Evolutionary conservation across 1,140 invertebrate genomes (phyloP), one percentile per base, ranked within the genome.

Genomic region (Lepidurus packardi): DNA sequence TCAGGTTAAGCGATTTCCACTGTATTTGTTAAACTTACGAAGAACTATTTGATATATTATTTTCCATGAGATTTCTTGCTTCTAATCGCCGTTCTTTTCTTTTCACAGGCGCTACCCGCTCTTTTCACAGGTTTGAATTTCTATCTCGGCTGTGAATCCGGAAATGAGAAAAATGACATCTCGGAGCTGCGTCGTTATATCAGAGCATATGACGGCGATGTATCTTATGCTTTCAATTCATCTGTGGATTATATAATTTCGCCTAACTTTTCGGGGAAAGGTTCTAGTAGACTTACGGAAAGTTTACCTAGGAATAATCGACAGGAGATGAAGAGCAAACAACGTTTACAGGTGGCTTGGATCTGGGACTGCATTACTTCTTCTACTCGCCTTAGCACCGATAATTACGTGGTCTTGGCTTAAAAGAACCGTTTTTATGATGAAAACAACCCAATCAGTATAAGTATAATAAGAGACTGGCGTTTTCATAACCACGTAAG

Each of bases 341-440:
- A n/a, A 21, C 53, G 21, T 65, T 65, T 65, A 16, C 53, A 65
- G 9, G 53, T 9, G 21, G 53, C 53, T 13, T 65, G 53, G 53
- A 9, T 65, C 7, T 65, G 53, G 53, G 53, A 65, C 21, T 65
- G 9, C 53, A 65, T 65, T 65, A 65, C 53, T n/a, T 65, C 21
- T 65, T 65, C 53, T 7, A 65, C 53, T n/a, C 53, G 53, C 53
- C 53, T 65, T 65, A 65, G 53, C 21, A 65, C 53, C 53, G 53
- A 65, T 21, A 65, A 65, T n/a, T 65, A 65, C 53, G 53, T 65
- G 16, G 53, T 65, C 13, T n/a, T 7, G 53, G 53, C 8, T 65
- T 65, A 65, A 34, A 21, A n/a, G 53, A 2, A n/a, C 6, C 53
- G 53, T 34, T 34, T 34, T 34, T 34, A 34, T 3, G 3, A 4